Percentiles rank a stretch among this genome's conserved stretches.
Evolutionary conservation across 2,113 vertebrate genomes (phyloP).

Genomic region (Tetrax tetrax): DNA sequence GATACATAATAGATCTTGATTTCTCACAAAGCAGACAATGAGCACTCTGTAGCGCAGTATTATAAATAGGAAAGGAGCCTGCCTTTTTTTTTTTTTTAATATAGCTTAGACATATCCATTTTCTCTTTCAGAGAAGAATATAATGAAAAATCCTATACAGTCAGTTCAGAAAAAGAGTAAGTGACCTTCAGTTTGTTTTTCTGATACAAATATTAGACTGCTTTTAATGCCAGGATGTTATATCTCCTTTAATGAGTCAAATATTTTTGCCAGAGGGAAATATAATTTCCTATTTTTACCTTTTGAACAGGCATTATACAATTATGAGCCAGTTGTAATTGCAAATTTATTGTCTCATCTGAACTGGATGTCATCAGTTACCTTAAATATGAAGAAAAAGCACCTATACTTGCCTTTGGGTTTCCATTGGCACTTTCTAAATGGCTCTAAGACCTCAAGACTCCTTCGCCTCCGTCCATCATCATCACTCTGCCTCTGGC

Average conservation of each 20-base stretch:
- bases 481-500: not conserved
- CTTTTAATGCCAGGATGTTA: not conserved
- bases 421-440: not conserved
- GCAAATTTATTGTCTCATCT: constrained; percentile 40
- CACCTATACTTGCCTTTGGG: not conserved
- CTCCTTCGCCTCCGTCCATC: not conserved
- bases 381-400: not conserved
- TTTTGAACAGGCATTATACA: not conserved
- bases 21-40: constrained; percentile 56
- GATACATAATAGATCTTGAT: constrained; percentile 60
- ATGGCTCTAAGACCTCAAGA: not conserved
- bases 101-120: not conserved
- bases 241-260: constrained; percentile 52
- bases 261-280: constrained; percentile 29
- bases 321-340: not conserved
- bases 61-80: constrained; percentile 20
- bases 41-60: constrained; percentile 29
- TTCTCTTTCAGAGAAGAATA: constrained; percentile 18
- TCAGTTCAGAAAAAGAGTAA: not conserved
- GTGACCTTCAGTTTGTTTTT: constrained; percentile 46
- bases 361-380: not conserved
- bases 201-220: not conserved
- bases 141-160: not conserved
- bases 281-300: not conserved
- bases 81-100: not conserved